Base-by-base conservation (phyloP, 2,113 vertebrate species). In the Chionomys nivalis region DNA sequence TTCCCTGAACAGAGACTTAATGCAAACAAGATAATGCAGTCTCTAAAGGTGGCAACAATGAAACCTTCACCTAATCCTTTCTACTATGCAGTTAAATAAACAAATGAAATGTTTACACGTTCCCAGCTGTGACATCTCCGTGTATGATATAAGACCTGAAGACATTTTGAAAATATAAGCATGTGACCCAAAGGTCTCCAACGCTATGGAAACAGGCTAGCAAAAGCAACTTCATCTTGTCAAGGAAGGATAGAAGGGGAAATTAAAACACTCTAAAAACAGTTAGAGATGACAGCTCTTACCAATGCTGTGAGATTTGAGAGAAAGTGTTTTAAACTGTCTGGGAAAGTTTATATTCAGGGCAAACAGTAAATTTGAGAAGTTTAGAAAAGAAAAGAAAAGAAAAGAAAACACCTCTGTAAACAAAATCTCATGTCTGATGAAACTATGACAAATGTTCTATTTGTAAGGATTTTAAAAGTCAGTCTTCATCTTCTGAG, bases 181-280 rank as follows among this genome's bases (percentile, higher is more conserved):
- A 58, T 75, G 49, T 70, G 63, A 92, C 39, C 26, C 70, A 87
- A 88, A 82, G 66, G 24, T 88, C 72, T 36, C 14, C 12, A 26
- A 33, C 1, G 66, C 26, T 16, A 19, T 49, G 31, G 68, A 66
- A 77, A 68, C 58, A 89, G 90, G 47, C 23, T 63, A 77, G 17
- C 23, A 61, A 72, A 78, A 95, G 63, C 65, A 24, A 83, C 58
- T 79, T 42, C 33, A 36, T 81, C 23, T 68, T 47, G 6, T 90
- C 76, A 89, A 55, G 68, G 28, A 95, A 83, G 82, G 14, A 44
- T 77, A 44, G 23, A 63, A 78, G 26, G 52, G 33, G 12, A 91
- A 94, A 89, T 58, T 82, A 94, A 44, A 89, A 33, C 73, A 92
- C 76, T 87, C 31, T 52, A 42, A 90, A 77, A 82, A 89, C 63